Conservation (phyloP, 2,888 invertebrate species). For the Augiades crinisus region DNA sequence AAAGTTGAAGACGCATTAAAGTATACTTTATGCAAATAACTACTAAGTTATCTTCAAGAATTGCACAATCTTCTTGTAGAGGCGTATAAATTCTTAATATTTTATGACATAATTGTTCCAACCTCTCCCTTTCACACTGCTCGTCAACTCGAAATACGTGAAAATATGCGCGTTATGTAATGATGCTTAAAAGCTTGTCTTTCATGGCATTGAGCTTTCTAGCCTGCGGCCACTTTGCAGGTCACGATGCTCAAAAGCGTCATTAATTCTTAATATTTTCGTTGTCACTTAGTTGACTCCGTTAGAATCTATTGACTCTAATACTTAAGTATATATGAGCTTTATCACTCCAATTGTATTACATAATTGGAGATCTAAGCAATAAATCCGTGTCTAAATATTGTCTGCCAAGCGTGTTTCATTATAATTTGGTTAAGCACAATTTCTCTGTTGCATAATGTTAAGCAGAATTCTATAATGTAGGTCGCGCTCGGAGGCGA, state of each 20-base stretch:
- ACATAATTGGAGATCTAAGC: slow-evolving; percentile 2
- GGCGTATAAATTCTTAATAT: background rate
- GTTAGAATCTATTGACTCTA: background rate
- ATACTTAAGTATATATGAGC: background rate
- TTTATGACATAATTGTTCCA: slow-evolving; percentile 34
- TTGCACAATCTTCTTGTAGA: slow-evolving; percentile 9
- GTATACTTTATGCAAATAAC: slow-evolving; percentile 18
- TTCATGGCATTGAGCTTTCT: slow-evolving; percentile 26
- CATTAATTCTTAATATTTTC: too few relatives aligned
- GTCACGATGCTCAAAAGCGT: too few relatives aligned
- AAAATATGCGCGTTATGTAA: background rate
- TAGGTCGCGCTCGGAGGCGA: slow-evolving; percentile 25
- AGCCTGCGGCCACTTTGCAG: slow-evolving; percentile 12
- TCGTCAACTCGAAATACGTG: slow-evolving; percentile 5
- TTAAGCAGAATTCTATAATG: slow-evolving; percentile 31
- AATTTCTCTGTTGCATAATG: slow-evolving; percentile 29
- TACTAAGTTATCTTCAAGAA: slow-evolving; percentile 10
- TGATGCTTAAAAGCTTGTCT: slow-evolving; percentile 8
- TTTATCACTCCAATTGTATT: background rate
- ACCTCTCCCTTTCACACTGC: slow-evolving; percentile 34
- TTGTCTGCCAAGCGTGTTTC: slow-evolving; percentile 2
- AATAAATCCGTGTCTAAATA: slow-evolving; percentile 16
- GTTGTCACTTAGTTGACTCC: too few relatives aligned
- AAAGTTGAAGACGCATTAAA: slow-evolving; percentile 7
- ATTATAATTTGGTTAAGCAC: slow-evolving; percentile 25